Conservation (phyloP, 2,888 invertebrate genomes). For the Cheilosia pagana region DNA sequence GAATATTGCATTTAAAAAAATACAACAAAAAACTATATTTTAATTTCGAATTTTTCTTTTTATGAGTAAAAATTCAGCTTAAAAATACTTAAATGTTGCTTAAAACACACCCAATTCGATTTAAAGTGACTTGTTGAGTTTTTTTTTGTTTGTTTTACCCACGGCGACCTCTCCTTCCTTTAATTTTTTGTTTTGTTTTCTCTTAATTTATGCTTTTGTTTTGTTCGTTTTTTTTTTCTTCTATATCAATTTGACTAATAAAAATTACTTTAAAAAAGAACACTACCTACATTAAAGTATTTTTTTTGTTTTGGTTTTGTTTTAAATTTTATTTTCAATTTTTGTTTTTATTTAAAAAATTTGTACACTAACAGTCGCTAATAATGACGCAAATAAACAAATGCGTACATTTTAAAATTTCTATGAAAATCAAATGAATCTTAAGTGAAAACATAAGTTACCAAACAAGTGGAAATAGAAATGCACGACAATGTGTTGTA, state of each 20-base stretch:
- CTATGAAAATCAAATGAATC: conserved; percentile 43
- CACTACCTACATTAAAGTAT: conserved; percentile 71
- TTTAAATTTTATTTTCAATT: conserved; percentile 38
- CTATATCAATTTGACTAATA: conserved; percentile 74
- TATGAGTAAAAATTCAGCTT: conserved; percentile 67
- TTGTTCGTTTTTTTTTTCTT: conserved; percentile 19
- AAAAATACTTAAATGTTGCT: conserved; percentile 61
- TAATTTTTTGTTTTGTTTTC: conserved; percentile 42
- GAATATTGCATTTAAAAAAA: conserved; percentile 44
- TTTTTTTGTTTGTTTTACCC: conserved; percentile 38
- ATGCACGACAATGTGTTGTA: conserved; percentile 50
- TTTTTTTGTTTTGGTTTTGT: conserved; percentile 28
- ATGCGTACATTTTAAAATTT: conserved; percentile 74
- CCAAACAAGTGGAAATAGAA: conserved; percentile 23
- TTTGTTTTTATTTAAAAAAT: conserved; percentile 68
- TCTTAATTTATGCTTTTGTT: conserved; percentile 23
- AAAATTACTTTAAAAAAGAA: conserved; percentile 75
- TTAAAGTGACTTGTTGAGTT: conserved; percentile 37
- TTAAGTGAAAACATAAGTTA: not conserved
- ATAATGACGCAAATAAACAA: conserved; percentile 75
- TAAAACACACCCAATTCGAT: conserved; percentile 44
- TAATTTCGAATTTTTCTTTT: not conserved
- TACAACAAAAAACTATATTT: conserved; percentile 34
- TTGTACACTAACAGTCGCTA: conserved; percentile 75
- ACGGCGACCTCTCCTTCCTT: conserved; percentile 70